Evolutionary conservation across 2,113 vertebrate species (phyloP).

Genomic region (Nycticryphes semicollaris): DNA sequence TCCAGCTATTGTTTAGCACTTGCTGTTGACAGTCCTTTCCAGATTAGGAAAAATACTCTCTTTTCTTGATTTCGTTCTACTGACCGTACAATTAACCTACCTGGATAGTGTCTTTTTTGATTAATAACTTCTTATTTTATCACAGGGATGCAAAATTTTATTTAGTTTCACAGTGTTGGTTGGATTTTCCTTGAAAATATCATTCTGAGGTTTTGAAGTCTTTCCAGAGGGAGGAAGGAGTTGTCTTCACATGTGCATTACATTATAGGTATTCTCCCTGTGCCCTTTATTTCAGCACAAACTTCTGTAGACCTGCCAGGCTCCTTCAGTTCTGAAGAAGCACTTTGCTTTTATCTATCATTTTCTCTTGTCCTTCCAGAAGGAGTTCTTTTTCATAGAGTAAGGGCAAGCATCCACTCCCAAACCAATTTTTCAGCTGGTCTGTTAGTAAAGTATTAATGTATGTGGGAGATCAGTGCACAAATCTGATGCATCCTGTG

Average conservation of each 20-base stretch:
- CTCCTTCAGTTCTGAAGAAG: neutral
- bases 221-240: neutral
- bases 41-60: neutral
- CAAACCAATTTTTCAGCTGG: neutral
- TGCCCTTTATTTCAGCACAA: neutral
- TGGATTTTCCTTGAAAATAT: neutral
- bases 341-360: neutral
- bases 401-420: neutral
- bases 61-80: neutral
- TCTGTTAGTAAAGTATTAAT: neutral
- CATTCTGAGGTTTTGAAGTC: neutral
- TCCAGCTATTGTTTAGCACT: neutral
- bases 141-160: neutral
- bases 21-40: neutral
- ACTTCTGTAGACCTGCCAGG: neutral
- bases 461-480: neutral
- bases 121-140: constrained; percentile 48
- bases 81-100: constrained; percentile 18
- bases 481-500: neutral
- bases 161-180: neutral
- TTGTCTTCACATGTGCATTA: neutral
- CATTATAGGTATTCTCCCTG: neutral
- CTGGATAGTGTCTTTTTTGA: neutral
- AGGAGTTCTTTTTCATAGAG: neutral
- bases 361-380: neutral